Evolutionary conservation across 2,797 vertebrate species (phyloP).

Genomic region (Enteromius treurensis): DNA sequence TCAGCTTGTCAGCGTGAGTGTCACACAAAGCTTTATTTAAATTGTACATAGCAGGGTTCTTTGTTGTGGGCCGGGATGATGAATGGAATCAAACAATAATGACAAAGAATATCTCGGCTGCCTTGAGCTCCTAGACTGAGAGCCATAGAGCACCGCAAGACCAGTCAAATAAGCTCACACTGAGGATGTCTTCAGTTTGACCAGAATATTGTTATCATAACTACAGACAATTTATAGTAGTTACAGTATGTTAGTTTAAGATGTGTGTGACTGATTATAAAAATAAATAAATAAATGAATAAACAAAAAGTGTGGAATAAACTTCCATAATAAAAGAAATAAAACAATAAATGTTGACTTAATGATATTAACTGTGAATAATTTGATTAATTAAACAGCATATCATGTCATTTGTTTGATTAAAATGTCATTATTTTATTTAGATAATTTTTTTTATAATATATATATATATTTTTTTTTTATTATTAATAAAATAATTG

Average conservation of each 20-base stretch:
- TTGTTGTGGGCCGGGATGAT: slow-evolving; percentile 65
- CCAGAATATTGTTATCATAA: slow-evolving; percentile 34
- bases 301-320: background rate
- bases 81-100: slow-evolving; percentile 62
- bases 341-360: background rate
- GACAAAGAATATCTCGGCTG: slow-evolving; percentile 48
- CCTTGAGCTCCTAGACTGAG: slow-evolving; percentile 44
- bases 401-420: background rate
- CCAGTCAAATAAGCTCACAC: background rate
- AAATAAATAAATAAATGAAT: background rate
- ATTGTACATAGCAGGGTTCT: slow-evolving; percentile 63
- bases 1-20: slow-evolving; percentile 63
- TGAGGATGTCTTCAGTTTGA: slow-evolving; percentile 44
- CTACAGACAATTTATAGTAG: slow-evolving; percentile 29
- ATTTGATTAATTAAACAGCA: background rate
- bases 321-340: background rate
- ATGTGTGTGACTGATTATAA: background rate
- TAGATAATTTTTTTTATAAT: too few species aligned
- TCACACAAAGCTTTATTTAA: slow-evolving; percentile 69
- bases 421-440: background rate
- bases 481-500: too few species aligned
- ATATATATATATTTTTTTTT: too few species aligned
- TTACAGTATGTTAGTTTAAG: background rate
- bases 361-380: background rate
- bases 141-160: background rate